These are phyloP conservation scores for Porites lutea DNA, from an alignment of 64 coral and sea anemone species.

Conservation along the genomic window DNA sequence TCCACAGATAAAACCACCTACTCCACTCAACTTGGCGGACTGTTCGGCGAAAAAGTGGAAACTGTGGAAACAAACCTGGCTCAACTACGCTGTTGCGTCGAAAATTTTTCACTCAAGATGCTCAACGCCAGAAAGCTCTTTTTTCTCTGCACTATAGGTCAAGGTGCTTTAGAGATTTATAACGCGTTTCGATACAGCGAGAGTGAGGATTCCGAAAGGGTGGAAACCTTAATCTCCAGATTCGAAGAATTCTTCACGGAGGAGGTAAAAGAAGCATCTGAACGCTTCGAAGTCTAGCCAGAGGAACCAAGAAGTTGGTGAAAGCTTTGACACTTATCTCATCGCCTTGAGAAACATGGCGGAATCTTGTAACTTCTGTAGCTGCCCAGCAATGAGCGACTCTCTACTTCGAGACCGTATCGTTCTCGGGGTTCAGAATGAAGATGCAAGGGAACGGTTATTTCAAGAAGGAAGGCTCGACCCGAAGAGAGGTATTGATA, in stretches of 20 bases:
- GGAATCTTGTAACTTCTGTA: slow-evolving; percentile 80
- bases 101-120: slow-evolving; percentile 6
- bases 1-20: slow-evolving; percentile 28
- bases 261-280: slow-evolving; percentile 54
- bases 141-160: slow-evolving; percentile 53
- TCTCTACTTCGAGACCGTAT: slow-evolving; percentile 35
- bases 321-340: slow-evolving; percentile 54
- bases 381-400: slow-evolving; percentile 14
- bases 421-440: slow-evolving; percentile 21
- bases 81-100: slow-evolving; percentile 35
- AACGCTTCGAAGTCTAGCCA: slow-evolving; percentile 61
- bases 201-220: slow-evolving; percentile 20
- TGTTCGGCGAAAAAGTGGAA: slow-evolving; percentile 30
- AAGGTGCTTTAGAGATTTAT: background rate
- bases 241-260: slow-evolving; percentile 48
- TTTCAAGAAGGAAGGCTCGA: background rate
- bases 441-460: background rate
- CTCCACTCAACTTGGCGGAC: slow-evolving; percentile 12
- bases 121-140: slow-evolving; percentile 32
- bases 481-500: background rate
- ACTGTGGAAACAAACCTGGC: slow-evolving; percentile 50
- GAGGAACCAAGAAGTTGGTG: slow-evolving; percentile 49
- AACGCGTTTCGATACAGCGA: slow-evolving; percentile 13
- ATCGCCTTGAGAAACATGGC: slow-evolving; percentile 52
- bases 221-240: slow-evolving; percentile 49